Evolutionary conservation across 2,113 vertebrate species (phyloP).

Genomic region (Prinia subflava): DNA sequence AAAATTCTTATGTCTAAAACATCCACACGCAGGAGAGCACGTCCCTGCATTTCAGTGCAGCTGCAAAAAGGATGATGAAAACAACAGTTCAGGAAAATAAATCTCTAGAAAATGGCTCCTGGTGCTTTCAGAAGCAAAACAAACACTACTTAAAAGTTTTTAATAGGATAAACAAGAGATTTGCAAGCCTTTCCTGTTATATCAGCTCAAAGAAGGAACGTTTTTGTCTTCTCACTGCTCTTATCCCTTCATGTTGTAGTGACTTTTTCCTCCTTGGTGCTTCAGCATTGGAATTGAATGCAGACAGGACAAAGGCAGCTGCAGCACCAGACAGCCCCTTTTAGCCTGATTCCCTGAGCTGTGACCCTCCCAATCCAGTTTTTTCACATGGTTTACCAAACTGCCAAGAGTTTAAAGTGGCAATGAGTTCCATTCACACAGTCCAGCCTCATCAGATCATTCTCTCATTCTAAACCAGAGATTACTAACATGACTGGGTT

Average conservation of each 20-base stretch:
- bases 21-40: background rate
- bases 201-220: background rate
- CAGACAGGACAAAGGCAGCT: background rate
- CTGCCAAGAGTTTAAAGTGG: background rate
- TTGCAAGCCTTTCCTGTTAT: background rate
- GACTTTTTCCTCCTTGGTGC: background rate
- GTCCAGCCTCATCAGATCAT: background rate
- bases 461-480: background rate
- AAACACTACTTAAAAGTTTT: background rate
- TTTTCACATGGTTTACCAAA: background rate
- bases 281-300: background rate
- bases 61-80: background rate
- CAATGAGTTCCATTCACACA: background rate
- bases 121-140: background rate
- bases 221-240: background rate
- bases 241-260: background rate
- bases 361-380: too few species aligned
- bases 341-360: background rate
- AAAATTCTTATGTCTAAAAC: background rate
- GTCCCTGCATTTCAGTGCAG: background rate
- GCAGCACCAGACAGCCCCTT: background rate
- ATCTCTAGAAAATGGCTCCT: background rate
- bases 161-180: background rate
- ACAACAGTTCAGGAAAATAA: background rate
- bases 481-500: background rate